Base-by-base conservation (phyloP, 2,113 vertebrate genomes). In the Prochilodus magdalenae region DNA sequence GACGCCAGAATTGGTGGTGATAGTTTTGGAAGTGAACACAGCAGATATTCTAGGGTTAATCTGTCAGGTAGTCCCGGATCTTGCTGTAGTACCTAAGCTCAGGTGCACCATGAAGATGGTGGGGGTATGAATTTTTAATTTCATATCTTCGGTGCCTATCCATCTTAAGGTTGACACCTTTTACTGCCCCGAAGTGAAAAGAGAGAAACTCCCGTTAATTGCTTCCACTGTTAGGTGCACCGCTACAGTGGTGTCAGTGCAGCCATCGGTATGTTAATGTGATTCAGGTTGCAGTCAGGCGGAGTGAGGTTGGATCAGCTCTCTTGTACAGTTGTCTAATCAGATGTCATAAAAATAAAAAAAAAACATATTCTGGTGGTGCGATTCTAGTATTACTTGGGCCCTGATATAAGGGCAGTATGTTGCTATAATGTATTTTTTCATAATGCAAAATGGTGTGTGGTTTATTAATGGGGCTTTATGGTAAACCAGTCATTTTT, bases 191-290 rank as follows among this genome's bases (percentile, higher is more conserved):
- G 63, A 67, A 47, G 30, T 62, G 55, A n/a, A 57, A 57, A 30
- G 33, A 60, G 53, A 76, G 76, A 82, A 82, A 33, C 63, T 76
- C 69, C 62, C 73, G 69, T 82, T 76, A 62, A 82, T 76, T 70
- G 22, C 36, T 77, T 62, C 49, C 73, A 74, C 49, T 74, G 60
- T 44, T 70, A 70, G 74, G 63, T 82, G 73, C 44, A 27, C 69
- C 53, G 62, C 57, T 30, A 76, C 69, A 78, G 13, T 73, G 12
- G 57, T 73, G 44, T 63, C 20, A 27, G 75, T 24, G 47, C 27
- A 47, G 65, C 29, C n/a, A 33, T 77, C 66, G 36, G 81, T 26
- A 83, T 83, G 60, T 62, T 62, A 83, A 77, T 76, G 36, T 24
- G 18, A 47, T n/a, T 72, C 60, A 66, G 53, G 79, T n/a, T 57